Evolutionary conservation across 2,888 invertebrate species (phyloP).

Genomic region (Tipula unca): DNA sequence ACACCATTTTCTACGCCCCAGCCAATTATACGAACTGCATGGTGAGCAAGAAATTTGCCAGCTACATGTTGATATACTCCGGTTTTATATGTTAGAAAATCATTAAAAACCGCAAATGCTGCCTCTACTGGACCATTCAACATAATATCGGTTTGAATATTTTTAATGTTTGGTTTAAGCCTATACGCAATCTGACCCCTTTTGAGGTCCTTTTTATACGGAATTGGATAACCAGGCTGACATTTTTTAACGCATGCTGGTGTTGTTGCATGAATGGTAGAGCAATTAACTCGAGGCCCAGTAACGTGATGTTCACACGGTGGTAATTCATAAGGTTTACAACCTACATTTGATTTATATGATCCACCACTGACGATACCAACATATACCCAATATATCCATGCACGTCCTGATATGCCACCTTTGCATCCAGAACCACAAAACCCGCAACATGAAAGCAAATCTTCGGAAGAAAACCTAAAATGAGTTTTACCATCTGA

Average conservation of each 20-base stretch:
- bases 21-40: slow-evolving; percentile 70
- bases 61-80: slow-evolving; percentile 63
- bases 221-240: slow-evolving; percentile 33
- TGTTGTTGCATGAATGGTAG: slow-evolving; percentile 42
- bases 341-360: slow-evolving; percentile 61
- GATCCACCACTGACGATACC: slow-evolving; percentile 78
- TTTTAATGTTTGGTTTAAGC: slow-evolving; percentile 44
- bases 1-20: slow-evolving; percentile 67
- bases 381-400: slow-evolving; percentile 67
- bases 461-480: slow-evolving; percentile 68
- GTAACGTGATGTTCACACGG: slow-evolving; percentile 80
- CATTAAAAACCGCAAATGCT: slow-evolving; percentile 70
- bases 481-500: slow-evolving; percentile 40
- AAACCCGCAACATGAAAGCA: slow-evolving; percentile 62
- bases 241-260: slow-evolving; percentile 63
- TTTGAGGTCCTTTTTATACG: background rate
- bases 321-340: slow-evolving; percentile 67
- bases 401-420: slow-evolving; percentile 63
- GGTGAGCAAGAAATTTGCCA: slow-evolving; percentile 64
- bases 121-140: slow-evolving; percentile 75
- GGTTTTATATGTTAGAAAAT: slow-evolving; percentile 67
- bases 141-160: slow-evolving; percentile 66
- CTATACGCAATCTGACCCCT: background rate
- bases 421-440: slow-evolving; percentile 71
- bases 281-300: slow-evolving; percentile 58